A percentile compares a stretch with the other conserved stretches of the same genome.
Conservation (phyloP, 1,140 invertebrate genomes). For the Megalopta genalis region DNA sequence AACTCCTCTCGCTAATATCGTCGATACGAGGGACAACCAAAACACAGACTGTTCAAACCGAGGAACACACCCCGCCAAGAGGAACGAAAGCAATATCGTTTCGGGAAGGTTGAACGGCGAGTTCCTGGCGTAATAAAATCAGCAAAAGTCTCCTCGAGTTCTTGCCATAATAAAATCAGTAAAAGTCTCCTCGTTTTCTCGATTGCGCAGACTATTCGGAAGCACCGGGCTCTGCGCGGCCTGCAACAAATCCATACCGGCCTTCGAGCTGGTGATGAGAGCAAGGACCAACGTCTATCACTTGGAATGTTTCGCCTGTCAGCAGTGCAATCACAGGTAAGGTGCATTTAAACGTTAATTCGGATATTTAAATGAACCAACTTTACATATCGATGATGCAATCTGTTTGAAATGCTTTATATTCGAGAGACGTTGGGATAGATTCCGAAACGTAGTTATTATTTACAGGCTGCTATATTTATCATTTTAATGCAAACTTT, state of each 20-base stretch:
- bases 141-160: neutral
- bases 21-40: conserved; percentile 4
- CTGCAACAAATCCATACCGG: conserved; percentile 95
- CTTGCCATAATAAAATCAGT: neutral
- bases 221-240: conserved; percentile 95
- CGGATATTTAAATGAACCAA: neutral
- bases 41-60: neutral
- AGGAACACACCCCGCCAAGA: neutral
- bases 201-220: conserved; percentile 89
- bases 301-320: conserved; percentile 97
- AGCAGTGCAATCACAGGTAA: conserved; percentile 97
- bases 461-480: too few relatives aligned
- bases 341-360: neutral
- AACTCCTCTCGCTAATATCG: conserved; percentile 30
- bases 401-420: too few relatives aligned
- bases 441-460: too few relatives aligned
- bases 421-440: too few relatives aligned
- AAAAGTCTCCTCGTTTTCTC: neutral
- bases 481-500: too few relatives aligned
- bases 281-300: conserved; percentile 97
- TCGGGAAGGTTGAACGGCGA: neutral
- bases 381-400: too few relatives aligned
- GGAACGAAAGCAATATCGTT: neutral
- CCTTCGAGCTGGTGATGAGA: conserved; percentile 98
- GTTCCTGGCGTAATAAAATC: neutral